A percentile compares a stretch with the other conserved stretches of the same genome.
Conservation (phyloP, 2,888 invertebrate species). For the Herminia tarsipennalis region DNA sequence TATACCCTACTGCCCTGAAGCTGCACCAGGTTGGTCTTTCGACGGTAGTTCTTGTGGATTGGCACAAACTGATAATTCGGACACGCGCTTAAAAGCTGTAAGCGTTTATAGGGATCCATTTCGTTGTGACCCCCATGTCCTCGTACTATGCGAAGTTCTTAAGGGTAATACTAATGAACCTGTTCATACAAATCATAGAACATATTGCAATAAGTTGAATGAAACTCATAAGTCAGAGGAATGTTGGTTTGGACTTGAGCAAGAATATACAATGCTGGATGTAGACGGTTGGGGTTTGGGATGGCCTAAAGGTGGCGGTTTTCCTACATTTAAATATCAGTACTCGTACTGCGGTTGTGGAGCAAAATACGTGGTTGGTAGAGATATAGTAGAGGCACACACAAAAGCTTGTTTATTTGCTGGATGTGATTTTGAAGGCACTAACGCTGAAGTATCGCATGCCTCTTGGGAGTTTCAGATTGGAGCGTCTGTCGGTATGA, state of each 20-base stretch:
- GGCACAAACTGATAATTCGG: constrained; percentile 93
- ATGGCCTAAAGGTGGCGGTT: constrained; percentile 97
- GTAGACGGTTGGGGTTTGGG: constrained; percentile 95
- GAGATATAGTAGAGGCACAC: constrained; percentile 97
- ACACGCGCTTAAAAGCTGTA: constrained; percentile 94
- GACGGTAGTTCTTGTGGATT: constrained; percentile 97
- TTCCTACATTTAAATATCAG: constrained; percentile 95
- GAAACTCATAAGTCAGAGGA: constrained; percentile 87
- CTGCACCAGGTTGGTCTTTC: constrained; percentile 93
- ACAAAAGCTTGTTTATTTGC: constrained; percentile 93
- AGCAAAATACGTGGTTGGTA: constrained; percentile 95
- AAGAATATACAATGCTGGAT: constrained; percentile 95
- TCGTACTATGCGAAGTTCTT: constrained; percentile 95
- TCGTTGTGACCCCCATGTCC: constrained; percentile 93
- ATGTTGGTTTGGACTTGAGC: constrained; percentile 97
- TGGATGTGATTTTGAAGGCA: constrained; percentile 96
- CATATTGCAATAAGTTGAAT: constrained; percentile 89
- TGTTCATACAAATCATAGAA: constrained; percentile 89
- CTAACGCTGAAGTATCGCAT: constrained; percentile 99
- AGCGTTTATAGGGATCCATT: constrained; percentile 97
- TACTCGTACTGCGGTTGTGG: constrained; percentile 96
- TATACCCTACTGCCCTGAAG: constrained; percentile 83
- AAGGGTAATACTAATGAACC: constrained; percentile 89
- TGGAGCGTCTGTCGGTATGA: constrained; percentile 95
- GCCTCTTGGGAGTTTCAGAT: constrained; percentile 96